phyloP scores from a whole-genome alignment of 1,140 invertebrate species.

The Plodia interpunctella region DNA sequence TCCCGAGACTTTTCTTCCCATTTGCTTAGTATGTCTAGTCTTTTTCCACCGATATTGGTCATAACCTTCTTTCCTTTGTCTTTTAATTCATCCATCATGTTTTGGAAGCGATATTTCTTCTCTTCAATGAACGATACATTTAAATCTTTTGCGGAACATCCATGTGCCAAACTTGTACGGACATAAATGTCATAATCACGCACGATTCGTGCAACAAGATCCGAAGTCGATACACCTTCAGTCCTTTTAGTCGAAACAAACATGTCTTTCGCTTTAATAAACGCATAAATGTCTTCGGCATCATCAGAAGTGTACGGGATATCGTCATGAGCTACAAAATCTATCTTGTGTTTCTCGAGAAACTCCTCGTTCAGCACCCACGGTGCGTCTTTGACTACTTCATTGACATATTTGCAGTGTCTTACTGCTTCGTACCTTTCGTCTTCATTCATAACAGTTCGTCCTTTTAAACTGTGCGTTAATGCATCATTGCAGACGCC shows the following conservation, averaged over 20 bases:
- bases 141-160: slow-evolving; percentile 98
- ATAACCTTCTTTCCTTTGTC: slow-evolving; percentile 92
- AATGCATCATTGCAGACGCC: slow-evolving; percentile 96
- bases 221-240: slow-evolving; percentile 97
- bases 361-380: slow-evolving; percentile 97
- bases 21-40: slow-evolving; percentile 92
- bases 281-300: slow-evolving; percentile 93
- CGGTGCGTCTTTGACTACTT: slow-evolving; percentile 95
- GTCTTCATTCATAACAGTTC: slow-evolving; percentile 97
- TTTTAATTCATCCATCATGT: slow-evolving; percentile 96
- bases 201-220: slow-evolving; percentile 98
- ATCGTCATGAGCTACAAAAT: slow-evolving; percentile 92
- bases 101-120: slow-evolving; percentile 94
- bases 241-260: slow-evolving; percentile 98
- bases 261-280: slow-evolving; percentile 95
- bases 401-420: slow-evolving; percentile 99
- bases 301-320: slow-evolving; percentile 94
- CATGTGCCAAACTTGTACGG: slow-evolving; percentile 95
- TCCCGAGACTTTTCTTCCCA: slow-evolving; percentile 98
- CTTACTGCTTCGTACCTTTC: slow-evolving; percentile 97
- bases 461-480: slow-evolving; percentile 95
- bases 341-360: slow-evolving; percentile 94
- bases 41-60: slow-evolving; percentile 91
- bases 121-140: slow-evolving; percentile 98
- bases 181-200: slow-evolving; percentile 99